These are phyloP conservation scores for Drosophila equinoxialis DNA, from an alignment of 1,140 invertebrate genomes.

Conservation along the genomic window DNA sequence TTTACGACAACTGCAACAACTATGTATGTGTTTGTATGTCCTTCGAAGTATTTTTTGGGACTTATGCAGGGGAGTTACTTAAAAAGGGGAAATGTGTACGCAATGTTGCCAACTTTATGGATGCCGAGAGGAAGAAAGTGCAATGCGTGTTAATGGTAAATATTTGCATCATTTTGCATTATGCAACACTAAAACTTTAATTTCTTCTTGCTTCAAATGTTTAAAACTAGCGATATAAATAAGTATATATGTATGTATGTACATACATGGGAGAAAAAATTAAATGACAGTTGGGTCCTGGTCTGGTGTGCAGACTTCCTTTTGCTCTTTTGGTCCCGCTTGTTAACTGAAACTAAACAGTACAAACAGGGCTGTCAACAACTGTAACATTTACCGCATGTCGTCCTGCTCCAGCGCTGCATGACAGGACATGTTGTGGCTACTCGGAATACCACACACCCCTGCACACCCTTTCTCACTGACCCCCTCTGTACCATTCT, in stretches of 20 bases:
- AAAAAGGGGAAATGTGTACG: slow-evolving; percentile 35
- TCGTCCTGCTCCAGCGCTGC: slow-evolving; percentile 63
- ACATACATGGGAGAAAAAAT: not conserved
- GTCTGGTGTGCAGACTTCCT: not conserved
- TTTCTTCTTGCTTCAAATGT: not conserved
- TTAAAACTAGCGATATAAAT: not conserved
- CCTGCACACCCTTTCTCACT: not conserved
- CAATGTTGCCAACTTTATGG: slow-evolving; percentile 44
- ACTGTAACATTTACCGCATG: slow-evolving; percentile 80
- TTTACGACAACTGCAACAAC: slow-evolving; percentile 53
- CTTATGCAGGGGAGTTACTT: slow-evolving; percentile 45
- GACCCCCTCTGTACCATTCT: not conserved
- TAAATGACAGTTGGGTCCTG: slow-evolving; percentile 24
- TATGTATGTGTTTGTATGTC: slow-evolving; percentile 50
- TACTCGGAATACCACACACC: slow-evolving; percentile 58
- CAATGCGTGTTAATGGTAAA: not conserved
- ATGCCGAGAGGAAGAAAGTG: not conserved
- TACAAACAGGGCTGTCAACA: slow-evolving; percentile 76
- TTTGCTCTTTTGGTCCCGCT: not conserved
- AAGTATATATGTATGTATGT: not conserved
- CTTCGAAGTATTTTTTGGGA: slow-evolving; percentile 53
- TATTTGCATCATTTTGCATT: slow-evolving; percentile 27
- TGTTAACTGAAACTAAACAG: slow-evolving; percentile 80
- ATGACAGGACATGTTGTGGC: slow-evolving; percentile 78
- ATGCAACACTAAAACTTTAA: slow-evolving; percentile 19